Evolutionary conservation across 30 jellyfish, hydroid and myxozoan genomes (phyloP), one percentile per base, ranked within the genome.

Genomic region (Cassiopea andromeda): DNA sequence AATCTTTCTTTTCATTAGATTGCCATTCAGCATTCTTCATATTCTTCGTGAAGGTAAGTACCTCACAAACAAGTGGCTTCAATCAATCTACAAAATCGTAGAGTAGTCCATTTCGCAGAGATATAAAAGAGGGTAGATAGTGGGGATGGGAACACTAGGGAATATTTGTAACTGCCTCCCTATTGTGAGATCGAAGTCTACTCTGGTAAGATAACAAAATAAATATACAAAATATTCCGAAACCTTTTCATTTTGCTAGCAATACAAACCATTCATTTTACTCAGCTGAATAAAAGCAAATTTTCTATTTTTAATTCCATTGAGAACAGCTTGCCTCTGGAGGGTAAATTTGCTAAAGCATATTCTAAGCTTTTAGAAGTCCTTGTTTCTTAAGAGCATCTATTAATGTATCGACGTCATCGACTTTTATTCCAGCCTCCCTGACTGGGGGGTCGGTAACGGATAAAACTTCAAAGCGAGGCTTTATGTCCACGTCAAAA

Each of bases 371-470:
- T 57, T 94, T 90, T 2, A 96, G 84, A 49, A 96, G 93, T 47
- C 99, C 99, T 70, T 87, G 97, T 17, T 89, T 89, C 84, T 85
- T 92, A 17, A 96, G 86, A 59, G 96, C 96, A 16, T 77, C 96
- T 4, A 96, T 66, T 75, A 96, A 67, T 1, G 90, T 57, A 76
- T 96, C 99, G 10, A 92, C 98, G 58, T 85, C 84, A 54, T 96
- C 99, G 19, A 96, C 99, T 72, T 82, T 89, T 14, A 96, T 73
- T 18, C 99, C 99, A 73, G 99, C 98, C 87, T 87, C 96, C 60
- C 99, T 92, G 17, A 92, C 97, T 46, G 99, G 99, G 8, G 99
- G 99, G 61, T 96, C 99, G n/a, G 76, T 95, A 12, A 89, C 97
- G 13, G 72, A 27, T 82, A 96, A 61, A 8, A 87, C 77, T 64